Evolutionary conservation across 2,797 vertebrate genomes (phyloP), one percentile per base, ranked within the genome.

Genomic region (Thripadectes ignobilis): DNA sequence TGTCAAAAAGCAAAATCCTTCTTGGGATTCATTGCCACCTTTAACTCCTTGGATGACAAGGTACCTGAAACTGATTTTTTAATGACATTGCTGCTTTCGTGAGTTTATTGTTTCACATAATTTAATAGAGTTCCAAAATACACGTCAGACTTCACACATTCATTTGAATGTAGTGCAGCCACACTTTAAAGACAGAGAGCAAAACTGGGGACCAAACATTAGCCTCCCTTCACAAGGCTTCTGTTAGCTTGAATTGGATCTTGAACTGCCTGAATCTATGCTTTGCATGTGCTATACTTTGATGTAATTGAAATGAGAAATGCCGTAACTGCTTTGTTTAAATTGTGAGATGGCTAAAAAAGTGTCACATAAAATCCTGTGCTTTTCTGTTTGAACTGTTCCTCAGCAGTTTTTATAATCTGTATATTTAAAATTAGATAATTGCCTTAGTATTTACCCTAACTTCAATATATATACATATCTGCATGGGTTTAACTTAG

Each of bases 381-480:
- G 4, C 30, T 79, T 84, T 95, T 86, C 51, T 68, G 14, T 84
- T 89, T 49, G 39, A 93, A 41, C 36, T 46, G 12, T 30, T 89
- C 55, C 77, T 63, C 72, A 41, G 61, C 9, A 55, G 29, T 61
- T 95, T 80, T 89, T 80, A 55, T 68, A 88, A 78, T 62, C 46
- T 78, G 38, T 88, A 54, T 92, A 75, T 94, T 92, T 95, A 75
- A 95, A 94, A 72, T 17, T 14, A 81, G 80, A 57, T 86, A 81
- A 76, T 12, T 82, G 24, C 2, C 0, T 63, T 38, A 59, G 22
- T 45, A 26, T 86, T 92, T 94, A 57, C 55, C 34, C 24, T 63
- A 48, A 46, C 30, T 84, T 77, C 55, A 75, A 83, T 75, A 69
- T 62, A 95, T 52, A 82, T 26, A 82, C 6, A 61, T 46, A 24